Percentiles rank a stretch among this genome's conserved stretches.
These are phyloP conservation scores for Cheilosia soror DNA, from an alignment of 2,888 invertebrate species.

Conservation along the genomic window DNA sequence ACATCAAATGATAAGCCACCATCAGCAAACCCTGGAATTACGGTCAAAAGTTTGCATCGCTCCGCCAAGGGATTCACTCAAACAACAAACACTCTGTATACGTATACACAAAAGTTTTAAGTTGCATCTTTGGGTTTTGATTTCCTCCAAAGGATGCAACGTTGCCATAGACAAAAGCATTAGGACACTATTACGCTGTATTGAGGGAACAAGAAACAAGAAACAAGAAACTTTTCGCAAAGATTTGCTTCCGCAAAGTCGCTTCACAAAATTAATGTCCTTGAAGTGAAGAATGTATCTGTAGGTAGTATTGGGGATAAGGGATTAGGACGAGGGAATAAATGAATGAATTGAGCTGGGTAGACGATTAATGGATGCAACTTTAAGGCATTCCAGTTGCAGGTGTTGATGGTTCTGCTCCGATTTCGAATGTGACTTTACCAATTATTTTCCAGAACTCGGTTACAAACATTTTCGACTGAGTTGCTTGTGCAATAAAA, in stretches of 20 bases:
- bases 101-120: constrained; percentile 17
- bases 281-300: background rate
- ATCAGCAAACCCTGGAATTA: constrained; percentile 29
- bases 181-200: constrained; percentile 12
- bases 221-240: constrained; percentile 22
- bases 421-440: too few species aligned
- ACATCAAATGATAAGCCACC: constrained; percentile 29
- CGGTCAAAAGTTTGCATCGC: constrained; percentile 35
- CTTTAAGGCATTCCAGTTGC: background rate
- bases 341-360: background rate
- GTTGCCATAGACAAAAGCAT: background rate
- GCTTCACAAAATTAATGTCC: constrained; percentile 31
- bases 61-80: background rate
- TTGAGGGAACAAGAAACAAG: constrained; percentile 16
- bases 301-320: background rate
- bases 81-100: constrained; percentile 20
- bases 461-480: too few species aligned
- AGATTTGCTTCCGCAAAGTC: constrained; percentile 31
- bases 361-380: background rate
- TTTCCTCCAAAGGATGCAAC: constrained; percentile 1
- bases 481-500: too few species aligned
- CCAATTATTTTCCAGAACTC: too few species aligned
- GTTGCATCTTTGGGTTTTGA: constrained; percentile 44
- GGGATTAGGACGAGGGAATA: background rate
- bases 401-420: too few species aligned